Evolutionary conservation across 1,140 invertebrate species (phyloP), one percentile per base, ranked within the genome.

Genomic region (Pemphigus obesinymphae): DNA sequence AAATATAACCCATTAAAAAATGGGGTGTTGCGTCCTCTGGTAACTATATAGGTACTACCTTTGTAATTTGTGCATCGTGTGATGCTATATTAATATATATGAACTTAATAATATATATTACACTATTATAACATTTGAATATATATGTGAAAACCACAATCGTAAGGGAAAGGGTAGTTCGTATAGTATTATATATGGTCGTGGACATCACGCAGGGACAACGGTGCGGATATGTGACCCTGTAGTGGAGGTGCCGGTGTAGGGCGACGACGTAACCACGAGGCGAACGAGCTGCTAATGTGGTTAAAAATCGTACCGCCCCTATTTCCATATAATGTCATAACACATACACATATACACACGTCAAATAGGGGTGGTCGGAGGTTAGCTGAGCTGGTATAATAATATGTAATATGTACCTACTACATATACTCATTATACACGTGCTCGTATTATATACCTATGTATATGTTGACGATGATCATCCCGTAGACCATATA

Each of bases 251-350:
- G 63, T 15, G 61, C 20, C 5, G 34, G 31, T 20, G 31, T n/a
- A 8, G n/a, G 37, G n/a, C 37, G 66, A 26, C 23, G 66, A 23
- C n/a, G 23, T 26, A 70, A 70, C 37, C 66, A 70, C 66, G 66
- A 70, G 29, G 37, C 37, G 20, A 70, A 29, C 37, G 20, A 70
- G 37, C n/a, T 23, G 7, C 37, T 72, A 72, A 72, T 29, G 45
- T 48, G 43, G 43, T 72, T 72, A 72, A 72, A 72, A 72, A 72
- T 48, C 15, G 68, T 72, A 48, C 68, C 66, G 40, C 40, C 66
- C 66, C 68, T 72, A 48, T 72, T 48, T 48, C 26, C 37, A 48
- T 31, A 48, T 29, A 31, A 48, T 31, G 40, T 7, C 23, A 48
- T 29, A 70, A 40, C 2, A 31, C 40, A 29, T 23, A 29, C 40